Evolutionary conservation across 2,113 vertebrate species (phyloP).

Genomic region (Corythornis vintsioides): DNA sequence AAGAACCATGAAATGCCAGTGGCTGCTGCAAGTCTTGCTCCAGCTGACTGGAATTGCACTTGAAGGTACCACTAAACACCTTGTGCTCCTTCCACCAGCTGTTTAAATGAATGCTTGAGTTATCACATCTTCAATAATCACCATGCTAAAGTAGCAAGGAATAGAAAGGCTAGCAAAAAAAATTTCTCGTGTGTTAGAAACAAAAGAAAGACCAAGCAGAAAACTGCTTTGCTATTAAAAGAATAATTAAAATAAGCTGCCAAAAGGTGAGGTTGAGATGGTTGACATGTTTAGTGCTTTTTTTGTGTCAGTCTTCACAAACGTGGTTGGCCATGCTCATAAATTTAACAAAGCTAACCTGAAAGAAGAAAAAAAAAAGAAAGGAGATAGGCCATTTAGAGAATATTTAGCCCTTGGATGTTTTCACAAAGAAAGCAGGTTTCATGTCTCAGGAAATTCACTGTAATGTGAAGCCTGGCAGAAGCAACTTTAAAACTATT

Average conservation of each 20-base stretch:
- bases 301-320: background rate
- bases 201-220: background rate
- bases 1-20: background rate
- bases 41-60: background rate
- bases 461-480: background rate
- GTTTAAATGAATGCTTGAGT: constrained; percentile 12
- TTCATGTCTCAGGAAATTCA: background rate
- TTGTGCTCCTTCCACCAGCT: background rate
- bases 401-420: background rate
- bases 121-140: background rate
- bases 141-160: background rate
- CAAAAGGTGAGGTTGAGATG: background rate
- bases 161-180: background rate
- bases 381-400: background rate
- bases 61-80: background rate
- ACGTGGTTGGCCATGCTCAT: background rate
- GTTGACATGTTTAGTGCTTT: background rate
- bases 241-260: background rate
- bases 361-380: background rate
- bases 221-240: background rate
- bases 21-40: background rate
- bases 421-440: background rate
- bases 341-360: background rate
- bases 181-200: background rate
- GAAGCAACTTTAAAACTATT: background rate